A percentile compares a stretch with the other conserved stretches of the same genome.
Conservation (phyloP, 2,888 invertebrate species). For the Andricus curvator region DNA sequence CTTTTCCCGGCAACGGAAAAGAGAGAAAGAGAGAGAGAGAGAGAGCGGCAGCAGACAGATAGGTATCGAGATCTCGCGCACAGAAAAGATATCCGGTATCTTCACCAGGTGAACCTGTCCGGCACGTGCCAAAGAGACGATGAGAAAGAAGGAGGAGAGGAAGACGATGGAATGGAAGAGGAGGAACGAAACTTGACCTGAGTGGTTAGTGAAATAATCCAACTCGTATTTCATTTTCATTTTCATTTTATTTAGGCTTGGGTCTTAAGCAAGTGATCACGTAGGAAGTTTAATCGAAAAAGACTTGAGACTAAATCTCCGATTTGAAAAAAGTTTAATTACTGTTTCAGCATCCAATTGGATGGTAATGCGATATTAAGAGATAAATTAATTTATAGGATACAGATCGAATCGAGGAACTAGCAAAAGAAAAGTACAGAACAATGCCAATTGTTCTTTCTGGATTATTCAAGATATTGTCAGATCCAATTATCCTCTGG, state of each 20-base stretch:
- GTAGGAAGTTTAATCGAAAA: neutral
- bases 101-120: conserved; percentile 56
- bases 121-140: conserved; percentile 59
- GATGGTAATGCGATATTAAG: neutral
- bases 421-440: neutral
- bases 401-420: neutral
- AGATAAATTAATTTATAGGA: neutral
- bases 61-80: conserved; percentile 48
- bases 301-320: neutral
- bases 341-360: neutral
- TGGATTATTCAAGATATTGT: conserved; percentile 24
- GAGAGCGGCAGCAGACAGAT: conserved; percentile 2
- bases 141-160: conserved; percentile 44
- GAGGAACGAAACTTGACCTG: conserved; percentile 31
- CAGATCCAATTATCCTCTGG: conserved; percentile 38
- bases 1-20: conserved; percentile 14
- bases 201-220: conserved; percentile 17
- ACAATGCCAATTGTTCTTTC: conserved; percentile 34
- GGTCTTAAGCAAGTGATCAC: neutral
- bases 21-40: conserved; percentile 32
- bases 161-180: conserved; percentile 37
- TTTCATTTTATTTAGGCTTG: neutral
- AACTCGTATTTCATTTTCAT: conserved; percentile 3
- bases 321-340: neutral
- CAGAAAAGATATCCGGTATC: conserved; percentile 59